These are phyloP conservation scores for Marcusenius ussheri DNA, from an alignment of 2,113 vertebrate species.

Conservation along the genomic window DNA sequence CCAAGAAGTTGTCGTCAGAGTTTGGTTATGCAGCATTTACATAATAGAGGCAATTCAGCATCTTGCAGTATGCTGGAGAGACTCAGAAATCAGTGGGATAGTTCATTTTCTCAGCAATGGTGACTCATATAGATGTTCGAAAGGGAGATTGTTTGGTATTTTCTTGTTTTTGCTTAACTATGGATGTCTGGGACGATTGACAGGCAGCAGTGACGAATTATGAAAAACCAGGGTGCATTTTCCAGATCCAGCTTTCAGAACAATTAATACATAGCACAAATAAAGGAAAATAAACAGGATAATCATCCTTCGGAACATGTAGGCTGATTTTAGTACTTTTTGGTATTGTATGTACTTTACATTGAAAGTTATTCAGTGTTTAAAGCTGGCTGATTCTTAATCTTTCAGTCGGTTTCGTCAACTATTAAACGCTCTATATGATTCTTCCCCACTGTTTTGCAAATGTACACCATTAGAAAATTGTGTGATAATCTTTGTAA, in stretches of 20 bases:
- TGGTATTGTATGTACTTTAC: no score
- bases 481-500: not conserved
- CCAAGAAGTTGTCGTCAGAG: slow-evolving; percentile 6
- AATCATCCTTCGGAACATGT: not conserved
- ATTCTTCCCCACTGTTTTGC: not conserved
- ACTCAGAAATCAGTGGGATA: not conserved
- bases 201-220: not conserved
- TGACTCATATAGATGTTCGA: slow-evolving; percentile 22
- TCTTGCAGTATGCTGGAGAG: not conserved
- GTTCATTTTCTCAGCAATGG: not conserved
- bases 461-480: not conserved
- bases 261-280: not conserved
- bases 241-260: not conserved
- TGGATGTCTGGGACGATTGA: not conserved
- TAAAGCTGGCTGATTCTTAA: no score
- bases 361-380: no score
- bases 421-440: not conserved
- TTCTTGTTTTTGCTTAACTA: slow-evolving; percentile 7
- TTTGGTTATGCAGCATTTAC: slow-evolving; percentile 19
- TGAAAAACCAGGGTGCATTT: not conserved
- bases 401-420: no score
- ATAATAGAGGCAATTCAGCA: slow-evolving; percentile 9
- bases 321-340: not conserved
- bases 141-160: slow-evolving; percentile 24
- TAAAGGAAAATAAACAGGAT: not conserved